Evolutionary conservation across 2,113 vertebrate species (phyloP).

Genomic region (Larimichthys crocea): DNA sequence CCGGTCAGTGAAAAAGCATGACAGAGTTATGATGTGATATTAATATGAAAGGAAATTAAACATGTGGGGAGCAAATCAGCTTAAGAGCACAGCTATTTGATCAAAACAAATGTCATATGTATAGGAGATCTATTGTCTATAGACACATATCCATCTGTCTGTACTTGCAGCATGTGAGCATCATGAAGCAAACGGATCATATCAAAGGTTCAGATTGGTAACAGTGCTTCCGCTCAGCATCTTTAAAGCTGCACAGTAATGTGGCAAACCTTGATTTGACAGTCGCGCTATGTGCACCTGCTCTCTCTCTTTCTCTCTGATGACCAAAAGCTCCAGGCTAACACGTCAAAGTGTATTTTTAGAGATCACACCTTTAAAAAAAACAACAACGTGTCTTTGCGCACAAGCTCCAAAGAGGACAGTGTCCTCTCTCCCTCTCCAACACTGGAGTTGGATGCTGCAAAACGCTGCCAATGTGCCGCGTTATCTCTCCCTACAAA

Average conservation of each 20-base stretch:
- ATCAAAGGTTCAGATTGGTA: constrained; percentile 8
- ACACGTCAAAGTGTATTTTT: background rate
- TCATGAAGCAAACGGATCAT: background rate
- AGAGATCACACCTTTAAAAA: background rate
- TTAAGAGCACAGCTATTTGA: constrained; percentile 33
- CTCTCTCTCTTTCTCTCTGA: background rate
- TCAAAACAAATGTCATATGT: constrained; percentile 40
- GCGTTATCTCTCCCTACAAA: constrained; percentile 31
- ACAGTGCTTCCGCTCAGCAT: constrained; percentile 3
- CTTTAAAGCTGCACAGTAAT: background rate
- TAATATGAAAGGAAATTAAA: constrained; percentile 60
- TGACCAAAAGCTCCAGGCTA: background rate
- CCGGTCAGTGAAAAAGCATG: constrained; percentile 44
- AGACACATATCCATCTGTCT: background rate
- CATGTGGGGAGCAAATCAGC: constrained; percentile 60
- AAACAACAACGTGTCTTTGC: background rate
- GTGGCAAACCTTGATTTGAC: constrained; percentile 39
- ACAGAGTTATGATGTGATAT: constrained; percentile 45
- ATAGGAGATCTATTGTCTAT: background rate
- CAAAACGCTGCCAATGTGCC: background rate
- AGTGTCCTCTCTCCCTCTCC: background rate
- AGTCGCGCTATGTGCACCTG: constrained; percentile 50
- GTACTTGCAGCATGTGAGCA: no score
- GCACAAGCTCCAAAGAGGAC: background rate
- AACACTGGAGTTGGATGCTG: no score